Conservation (phyloP, 2,113 vertebrate genomes). For the human (Homo sapiens) region GRCh38 chr16:24667001-24667500, state of each 20-base stretch:
- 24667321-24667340: not conserved
- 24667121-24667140: not conserved
- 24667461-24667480: not conserved
- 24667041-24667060: not conserved
- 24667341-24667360: too few species aligned
- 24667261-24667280: not conserved
- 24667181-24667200: not conserved
- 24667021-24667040: not conserved
- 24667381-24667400: not conserved
- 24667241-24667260: not conserved
- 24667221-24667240: not conserved
- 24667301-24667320: not conserved
- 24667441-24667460: not conserved
- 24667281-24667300: not conserved
- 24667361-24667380: not conserved
- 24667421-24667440: not conserved
- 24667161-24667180: not conserved
- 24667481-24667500: not conserved
- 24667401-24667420: not conserved
- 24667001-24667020: not conserved
- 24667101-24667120: not conserved
- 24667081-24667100: not conserved
- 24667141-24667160: not conserved
- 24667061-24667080: not conserved
- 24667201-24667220: not conserved